Evolutionary conservation across 1,140 invertebrate species (phyloP).

Genomic region (Ctenoplectra terminalis): DNA sequence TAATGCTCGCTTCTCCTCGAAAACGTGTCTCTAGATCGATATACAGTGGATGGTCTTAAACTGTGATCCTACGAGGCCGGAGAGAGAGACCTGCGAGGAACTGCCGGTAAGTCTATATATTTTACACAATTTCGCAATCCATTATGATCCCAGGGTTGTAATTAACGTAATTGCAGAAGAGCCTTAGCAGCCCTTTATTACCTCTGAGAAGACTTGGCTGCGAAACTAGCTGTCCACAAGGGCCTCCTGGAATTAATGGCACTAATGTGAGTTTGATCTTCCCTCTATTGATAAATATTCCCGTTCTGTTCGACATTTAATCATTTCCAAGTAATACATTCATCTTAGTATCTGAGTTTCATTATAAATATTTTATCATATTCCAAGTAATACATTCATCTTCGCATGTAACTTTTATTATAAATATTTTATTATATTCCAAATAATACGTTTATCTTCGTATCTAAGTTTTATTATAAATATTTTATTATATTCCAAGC

Average conservation of each 20-base stretch:
- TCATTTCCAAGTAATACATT: too few species aligned
- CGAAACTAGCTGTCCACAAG: constrained; percentile 84
- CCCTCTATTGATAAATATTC: neutral
- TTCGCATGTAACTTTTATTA: too few species aligned
- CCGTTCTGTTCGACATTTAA: too few species aligned
- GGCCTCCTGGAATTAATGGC: constrained; percentile 85
- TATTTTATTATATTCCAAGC: too few species aligned
- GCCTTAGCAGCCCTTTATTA: constrained; percentile 44
- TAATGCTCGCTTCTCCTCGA: neutral
- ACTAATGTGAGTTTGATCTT: constrained; percentile 67
- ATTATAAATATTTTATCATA: too few species aligned
- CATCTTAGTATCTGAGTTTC: too few species aligned
- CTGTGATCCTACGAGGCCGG: constrained; percentile 89
- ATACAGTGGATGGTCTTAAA: constrained; percentile 92
- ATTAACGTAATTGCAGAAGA: constrained; percentile 59
- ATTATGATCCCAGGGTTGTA: constrained; percentile 36
- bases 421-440: too few species aligned
- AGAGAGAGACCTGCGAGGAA: constrained; percentile 89
- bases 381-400: too few species aligned
- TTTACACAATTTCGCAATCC: constrained; percentile 34
- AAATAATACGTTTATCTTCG: too few species aligned
- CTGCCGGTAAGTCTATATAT: constrained; percentile 83
- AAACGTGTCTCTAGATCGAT: constrained; percentile 85
- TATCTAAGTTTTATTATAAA: too few species aligned
- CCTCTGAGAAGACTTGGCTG: constrained; percentile 66